Evolutionary conservation across 1,140 invertebrate genomes (phyloP), one percentile per base, ranked within the genome.

Genomic region (Magallana gigas): DNA sequence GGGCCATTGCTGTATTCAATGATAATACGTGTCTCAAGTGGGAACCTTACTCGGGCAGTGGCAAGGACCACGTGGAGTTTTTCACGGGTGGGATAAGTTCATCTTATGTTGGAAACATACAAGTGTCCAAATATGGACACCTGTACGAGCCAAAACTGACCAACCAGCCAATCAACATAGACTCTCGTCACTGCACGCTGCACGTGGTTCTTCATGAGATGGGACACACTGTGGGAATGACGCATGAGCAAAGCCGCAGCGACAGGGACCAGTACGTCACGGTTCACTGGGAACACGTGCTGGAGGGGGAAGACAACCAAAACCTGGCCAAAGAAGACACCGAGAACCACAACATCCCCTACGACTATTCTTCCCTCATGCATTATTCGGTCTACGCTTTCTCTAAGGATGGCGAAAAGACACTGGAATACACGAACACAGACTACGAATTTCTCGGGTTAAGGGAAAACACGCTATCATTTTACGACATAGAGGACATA

Each of bases 141-240:
- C 8, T 76, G 7, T 76, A 29, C 36, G 11, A 76, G n/a, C 60
- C 60, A 5, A 11, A 62, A 18, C 23, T 76, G 68, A 36, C 18
- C 36, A 76, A 23, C 14, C 68, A 76, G 12, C 68, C 68, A 29
- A 76, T 76, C 68, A 76, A 11, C 23, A 76, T 76, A 11, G 68
- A 76, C 23, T 76, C 68, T 11, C 23, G 68, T 23, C 68, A 76
- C 68, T 76, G 68, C 23, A 29, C 68, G 8, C 68, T 76, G 8
- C 68, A 76, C 36, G 68, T 83, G 9, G 48, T 83, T 57, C 81
- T 83, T 86, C 85, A 86, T 59, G 85, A 86, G 81, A 86, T 86
- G 85, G 29, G 56, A 0, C 85, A 86, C n/a, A 36, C 85, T 18
- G 57, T 86, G 57, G 85, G 85, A 8, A 16, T 57, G 18, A 18